phyloP scores from a whole-genome alignment of 2,888 invertebrate genomes.

The Eledona agricola region DNA sequence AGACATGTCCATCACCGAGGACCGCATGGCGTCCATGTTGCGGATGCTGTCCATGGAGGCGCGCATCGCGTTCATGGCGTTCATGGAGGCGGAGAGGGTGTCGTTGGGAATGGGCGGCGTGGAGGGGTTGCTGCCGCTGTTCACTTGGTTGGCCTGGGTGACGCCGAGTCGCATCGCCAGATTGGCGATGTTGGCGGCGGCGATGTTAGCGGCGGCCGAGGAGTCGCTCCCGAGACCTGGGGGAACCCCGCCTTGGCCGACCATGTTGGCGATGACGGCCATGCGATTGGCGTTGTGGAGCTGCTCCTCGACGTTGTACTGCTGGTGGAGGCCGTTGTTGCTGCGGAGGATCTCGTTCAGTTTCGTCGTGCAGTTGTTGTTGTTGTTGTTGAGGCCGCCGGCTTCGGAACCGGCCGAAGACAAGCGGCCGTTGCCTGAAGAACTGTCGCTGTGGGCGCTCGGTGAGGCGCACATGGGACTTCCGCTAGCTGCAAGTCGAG shows the following conservation, averaged over 20 bases:
- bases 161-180: constrained; percentile 74
- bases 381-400: constrained; percentile 75
- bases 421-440: constrained; percentile 80
- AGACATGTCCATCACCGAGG: constrained; percentile 64
- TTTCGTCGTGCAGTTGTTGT: constrained; percentile 71
- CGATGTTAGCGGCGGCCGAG: constrained; percentile 71
- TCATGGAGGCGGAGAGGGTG: constrained; percentile 64
- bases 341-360: constrained; percentile 64
- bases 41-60: constrained; percentile 68
- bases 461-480: constrained; percentile 82
- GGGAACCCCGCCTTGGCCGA: constrained; percentile 70
- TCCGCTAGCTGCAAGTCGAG: constrained; percentile 60
- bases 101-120: constrained; percentile 63
- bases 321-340: constrained; percentile 69
- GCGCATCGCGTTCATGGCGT: constrained; percentile 70
- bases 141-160: constrained; percentile 61
- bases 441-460: constrained; percentile 86
- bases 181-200: constrained; percentile 75
- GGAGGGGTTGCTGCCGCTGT: constrained; percentile 61
- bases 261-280: constrained; percentile 76
- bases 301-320: constrained; percentile 71
- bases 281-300: constrained; percentile 69
- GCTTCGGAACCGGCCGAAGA: constrained; percentile 84
- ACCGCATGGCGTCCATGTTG: constrained; percentile 65
- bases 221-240: constrained; percentile 66